Evolutionary conservation across 1,140 invertebrate species (phyloP).

Genomic region (Thaumatotibia leucotreta): DNA sequence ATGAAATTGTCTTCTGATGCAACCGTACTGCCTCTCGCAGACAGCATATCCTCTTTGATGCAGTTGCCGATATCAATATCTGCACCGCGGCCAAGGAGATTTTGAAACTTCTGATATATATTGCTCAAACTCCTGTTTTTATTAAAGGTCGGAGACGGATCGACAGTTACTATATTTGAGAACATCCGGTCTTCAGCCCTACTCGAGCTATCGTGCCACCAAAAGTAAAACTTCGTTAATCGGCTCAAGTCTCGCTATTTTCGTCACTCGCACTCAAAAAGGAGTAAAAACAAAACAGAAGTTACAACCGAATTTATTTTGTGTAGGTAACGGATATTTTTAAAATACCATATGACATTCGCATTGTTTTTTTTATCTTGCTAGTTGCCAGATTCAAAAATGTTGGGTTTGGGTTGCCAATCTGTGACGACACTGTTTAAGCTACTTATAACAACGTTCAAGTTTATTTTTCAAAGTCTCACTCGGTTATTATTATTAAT

Average conservation of each 20-base stretch:
- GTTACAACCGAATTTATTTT: constrained; percentile 15
- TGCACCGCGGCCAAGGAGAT: constrained; percentile 23
- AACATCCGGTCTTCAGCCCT: constrained; percentile 30
- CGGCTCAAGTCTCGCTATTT: constrained; percentile 18
- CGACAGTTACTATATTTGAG: constrained; percentile 28
- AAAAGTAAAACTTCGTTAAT: not conserved
- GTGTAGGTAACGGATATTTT: constrained; percentile 18
- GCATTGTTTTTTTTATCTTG: not conserved
- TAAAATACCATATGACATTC: constrained; percentile 11
- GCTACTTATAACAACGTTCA: not conserved
- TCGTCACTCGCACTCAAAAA: constrained; percentile 14
- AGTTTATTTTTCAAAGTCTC: no score
- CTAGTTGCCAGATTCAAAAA: not conserved
- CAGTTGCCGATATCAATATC: constrained; percentile 15
- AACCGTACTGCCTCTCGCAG: constrained; percentile 31
- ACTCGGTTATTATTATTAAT: no score
- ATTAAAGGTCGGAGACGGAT: constrained; percentile 22
- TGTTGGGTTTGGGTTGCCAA: not conserved
- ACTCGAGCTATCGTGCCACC: constrained; percentile 4
- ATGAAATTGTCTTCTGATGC: constrained; percentile 50
- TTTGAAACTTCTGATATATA: constrained; percentile 37
- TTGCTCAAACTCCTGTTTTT: constrained; percentile 33
- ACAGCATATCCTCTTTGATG: constrained; percentile 36
- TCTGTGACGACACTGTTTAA: not conserved
- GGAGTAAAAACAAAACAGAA: constrained; percentile 20